Conservation (phyloP, 1,140 invertebrate species). For the Drosophila teissieri region DNA sequence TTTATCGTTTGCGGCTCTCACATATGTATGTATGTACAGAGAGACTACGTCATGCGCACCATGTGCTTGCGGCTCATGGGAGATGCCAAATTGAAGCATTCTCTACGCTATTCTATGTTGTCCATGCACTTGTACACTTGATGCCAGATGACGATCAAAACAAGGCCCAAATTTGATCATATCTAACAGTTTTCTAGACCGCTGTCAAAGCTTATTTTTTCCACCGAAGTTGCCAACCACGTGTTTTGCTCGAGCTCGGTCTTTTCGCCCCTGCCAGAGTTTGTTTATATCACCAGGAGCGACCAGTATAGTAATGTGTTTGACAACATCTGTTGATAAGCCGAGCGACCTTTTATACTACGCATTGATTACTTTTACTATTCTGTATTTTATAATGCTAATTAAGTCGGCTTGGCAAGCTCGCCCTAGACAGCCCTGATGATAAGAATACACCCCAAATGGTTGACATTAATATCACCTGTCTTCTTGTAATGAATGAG, state of each 20-base stretch:
- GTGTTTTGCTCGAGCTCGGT: slow-evolving; percentile 39
- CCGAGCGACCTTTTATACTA: slow-evolving; percentile 43
- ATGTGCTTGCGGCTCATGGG: slow-evolving; percentile 69
- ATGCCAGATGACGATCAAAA: slow-evolving; percentile 44
- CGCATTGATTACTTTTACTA: slow-evolving; percentile 44
- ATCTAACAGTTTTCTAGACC: not conserved
- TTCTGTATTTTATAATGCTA: slow-evolving; percentile 41
- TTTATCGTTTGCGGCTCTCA: slow-evolving; percentile 35
- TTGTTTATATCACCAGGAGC: slow-evolving; percentile 42
- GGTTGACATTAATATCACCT: slow-evolving; percentile 37
- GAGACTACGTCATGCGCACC: slow-evolving; percentile 79
- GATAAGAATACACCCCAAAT: slow-evolving; percentile 14
- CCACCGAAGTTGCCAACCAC: slow-evolving; percentile 39
- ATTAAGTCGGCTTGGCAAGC: slow-evolving; percentile 45
- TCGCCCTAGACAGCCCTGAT: slow-evolving; percentile 20
- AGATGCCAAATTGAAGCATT: not conserved
- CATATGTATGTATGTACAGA: not conserved
- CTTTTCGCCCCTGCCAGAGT: slow-evolving; percentile 16
- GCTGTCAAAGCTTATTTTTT: slow-evolving; percentile 23
- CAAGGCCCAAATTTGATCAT: slow-evolving; percentile 41
- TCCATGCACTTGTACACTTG: slow-evolving; percentile 3
- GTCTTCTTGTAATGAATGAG: slow-evolving; percentile 23
- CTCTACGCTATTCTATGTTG: slow-evolving; percentile 25
- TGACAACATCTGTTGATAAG: slow-evolving; percentile 49
- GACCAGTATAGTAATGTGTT: slow-evolving; percentile 8